Conservation (phyloP, 2,113 vertebrate genomes). For the Brachyhypopomus gauderio region DNA sequence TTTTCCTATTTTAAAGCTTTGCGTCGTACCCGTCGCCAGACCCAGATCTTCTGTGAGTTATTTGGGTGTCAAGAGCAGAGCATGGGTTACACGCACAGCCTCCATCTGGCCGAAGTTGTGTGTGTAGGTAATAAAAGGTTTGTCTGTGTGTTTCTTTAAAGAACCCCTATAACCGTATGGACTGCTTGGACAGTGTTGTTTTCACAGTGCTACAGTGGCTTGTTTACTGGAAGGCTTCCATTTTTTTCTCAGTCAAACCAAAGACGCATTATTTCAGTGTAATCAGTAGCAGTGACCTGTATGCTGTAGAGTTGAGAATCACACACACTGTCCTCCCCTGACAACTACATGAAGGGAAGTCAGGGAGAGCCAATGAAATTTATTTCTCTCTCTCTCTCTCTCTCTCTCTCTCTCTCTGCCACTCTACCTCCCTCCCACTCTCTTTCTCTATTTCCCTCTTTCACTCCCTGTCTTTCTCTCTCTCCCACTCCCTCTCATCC, state of each 20-base stretch:
- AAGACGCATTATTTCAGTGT: conserved; percentile 15
- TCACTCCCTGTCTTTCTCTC: conserved; percentile 42
- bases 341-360: conserved; percentile 61
- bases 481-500: conserved; percentile 16
- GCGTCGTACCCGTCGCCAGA: neutral
- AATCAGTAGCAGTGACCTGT: conserved; percentile 24
- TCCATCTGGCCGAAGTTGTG: neutral
- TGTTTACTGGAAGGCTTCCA: conserved; percentile 19
- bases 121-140: neutral
- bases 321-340: conserved; percentile 4
- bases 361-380: conserved; percentile 24
- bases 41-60: neutral
- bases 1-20: neutral
- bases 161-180: neutral
- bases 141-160: neutral
- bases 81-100: too few species aligned
- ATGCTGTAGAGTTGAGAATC: conserved; percentile 40
- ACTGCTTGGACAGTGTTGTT: neutral
- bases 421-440: neutral
- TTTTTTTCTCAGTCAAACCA: conserved; percentile 38
- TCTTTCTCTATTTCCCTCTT: neutral
- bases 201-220: conserved; percentile 6
- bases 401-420: conserved; percentile 26
- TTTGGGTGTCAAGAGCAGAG: neutral
- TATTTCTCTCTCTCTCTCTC: conserved; percentile 62